Percentiles rank a stretch among this genome's conserved stretches.
These are phyloP conservation scores for Platysteira castanea DNA, from an alignment of 2,113 vertebrate genomes.

Conservation along the genomic window DNA sequence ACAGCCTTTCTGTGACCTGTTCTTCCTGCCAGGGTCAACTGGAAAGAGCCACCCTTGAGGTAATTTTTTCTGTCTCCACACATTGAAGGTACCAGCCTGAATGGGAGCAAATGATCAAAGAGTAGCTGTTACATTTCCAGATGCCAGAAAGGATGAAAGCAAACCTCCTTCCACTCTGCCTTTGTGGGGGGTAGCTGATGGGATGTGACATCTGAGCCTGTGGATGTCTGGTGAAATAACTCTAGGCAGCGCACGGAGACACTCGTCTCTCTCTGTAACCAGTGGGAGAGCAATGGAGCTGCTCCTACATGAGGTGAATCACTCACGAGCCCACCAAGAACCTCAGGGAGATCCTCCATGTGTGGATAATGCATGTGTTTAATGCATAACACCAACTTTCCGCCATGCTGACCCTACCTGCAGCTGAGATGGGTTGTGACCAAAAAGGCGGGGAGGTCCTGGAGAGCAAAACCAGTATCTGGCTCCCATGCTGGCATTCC, in stretches of 20 bases:
- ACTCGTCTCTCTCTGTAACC: background rate
- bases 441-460: background rate
- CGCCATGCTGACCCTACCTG: background rate
- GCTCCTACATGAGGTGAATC: background rate
- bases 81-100: background rate
- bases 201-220: background rate
- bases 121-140: background rate
- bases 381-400: rapidly evolving
- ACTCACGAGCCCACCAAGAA: background rate
- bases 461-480: background rate
- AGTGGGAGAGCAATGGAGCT: background rate
- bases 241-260: background rate
- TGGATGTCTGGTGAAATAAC: background rate
- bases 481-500: background rate
- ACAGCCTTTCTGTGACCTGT: background rate
- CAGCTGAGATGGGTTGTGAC: background rate
- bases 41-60: background rate
- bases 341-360: rapidly evolving
- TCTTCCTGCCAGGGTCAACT: background rate
- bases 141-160: background rate
- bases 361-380: rapidly evolving
- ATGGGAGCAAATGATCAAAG: background rate
- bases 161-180: background rate
- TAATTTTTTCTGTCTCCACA: background rate
- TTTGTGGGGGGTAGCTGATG: background rate